A percentile compares a stretch with the other conserved stretches of the same genome.
These are phyloP conservation scores for Amitus sp. DNA, from an alignment of 2,888 invertebrate species.

Conservation along the genomic window DNA sequence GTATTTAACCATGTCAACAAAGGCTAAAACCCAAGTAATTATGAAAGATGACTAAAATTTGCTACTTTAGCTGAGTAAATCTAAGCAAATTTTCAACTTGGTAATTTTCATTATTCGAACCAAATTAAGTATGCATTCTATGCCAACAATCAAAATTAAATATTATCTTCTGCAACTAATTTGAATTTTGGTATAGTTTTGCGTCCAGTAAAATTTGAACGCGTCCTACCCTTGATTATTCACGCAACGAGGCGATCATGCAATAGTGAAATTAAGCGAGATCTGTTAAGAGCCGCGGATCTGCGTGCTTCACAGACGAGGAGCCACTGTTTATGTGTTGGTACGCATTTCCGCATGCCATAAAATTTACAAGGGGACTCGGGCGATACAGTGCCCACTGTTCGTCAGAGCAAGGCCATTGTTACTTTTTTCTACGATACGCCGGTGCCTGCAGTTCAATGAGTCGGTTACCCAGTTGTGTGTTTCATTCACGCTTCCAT, in stretches of 20 bases:
- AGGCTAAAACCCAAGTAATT: no score
- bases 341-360: conserved; percentile 32
- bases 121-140: no score
- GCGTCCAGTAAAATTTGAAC: conserved; percentile 13
- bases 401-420: conserved; percentile 33
- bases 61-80: no score
- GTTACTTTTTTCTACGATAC: conserved; percentile 12
- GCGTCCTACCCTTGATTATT: conserved; percentile 26
- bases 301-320: conserved; percentile 31
- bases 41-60: no score
- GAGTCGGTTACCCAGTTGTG: conserved; percentile 3
- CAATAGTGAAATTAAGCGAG: conserved; percentile 56
- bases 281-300: conserved; percentile 55
- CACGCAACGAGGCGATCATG: conserved; percentile 43
- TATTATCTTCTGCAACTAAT: no score
- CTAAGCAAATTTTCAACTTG: no score
- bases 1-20: no score
- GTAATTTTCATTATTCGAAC: no score
- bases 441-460: background rate
- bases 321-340: conserved; percentile 22
- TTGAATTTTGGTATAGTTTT: no score
- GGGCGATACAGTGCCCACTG: conserved; percentile 19
- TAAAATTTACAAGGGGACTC: conserved; percentile 32
- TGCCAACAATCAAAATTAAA: no score
- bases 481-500: background rate